A percentile compares a stretch with the other conserved stretches of the same genome.
These are phyloP conservation scores for Scatophagus argus DNA, from an alignment of 2,113 vertebrate genomes.

Conservation along the genomic window DNA sequence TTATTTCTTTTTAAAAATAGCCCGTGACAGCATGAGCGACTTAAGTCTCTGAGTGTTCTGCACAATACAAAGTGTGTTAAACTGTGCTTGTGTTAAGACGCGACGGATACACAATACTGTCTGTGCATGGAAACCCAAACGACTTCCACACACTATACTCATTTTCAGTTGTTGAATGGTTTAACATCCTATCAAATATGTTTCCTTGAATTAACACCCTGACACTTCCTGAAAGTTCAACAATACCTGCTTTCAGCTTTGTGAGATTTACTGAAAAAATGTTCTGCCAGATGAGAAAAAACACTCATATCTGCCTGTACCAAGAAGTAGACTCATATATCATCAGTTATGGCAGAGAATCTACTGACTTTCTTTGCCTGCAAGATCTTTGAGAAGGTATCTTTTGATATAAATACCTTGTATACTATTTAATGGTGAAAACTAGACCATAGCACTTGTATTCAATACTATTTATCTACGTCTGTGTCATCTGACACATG, in stretches of 20 bases:
- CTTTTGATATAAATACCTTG: neutral
- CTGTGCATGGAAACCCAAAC: neutral
- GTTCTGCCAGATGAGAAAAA: slow-evolving; percentile 5
- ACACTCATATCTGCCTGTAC: neutral
- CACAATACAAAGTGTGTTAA: slow-evolving; percentile 6
- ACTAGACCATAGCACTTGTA: neutral
- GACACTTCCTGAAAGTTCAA: slow-evolving; percentile 34
- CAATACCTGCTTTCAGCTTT: slow-evolving; percentile 41
- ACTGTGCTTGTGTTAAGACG: neutral
- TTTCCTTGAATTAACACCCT: slow-evolving; percentile 11
- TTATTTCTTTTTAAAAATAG: slow-evolving; percentile 13
- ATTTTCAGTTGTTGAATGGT: slow-evolving; percentile 6
- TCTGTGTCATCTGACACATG: neutral
- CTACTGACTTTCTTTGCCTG: neutral
- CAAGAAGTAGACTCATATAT: slow-evolving; percentile 2
- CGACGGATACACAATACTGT: neutral
- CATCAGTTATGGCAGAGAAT: neutral
- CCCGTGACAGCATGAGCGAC: neutral
- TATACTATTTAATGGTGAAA: neutral
- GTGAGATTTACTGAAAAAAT: slow-evolving; percentile 29
- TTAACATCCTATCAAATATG: slow-evolving; percentile 9
- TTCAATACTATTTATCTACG: neutral
- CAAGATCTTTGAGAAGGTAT: neutral
- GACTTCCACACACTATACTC: neutral
- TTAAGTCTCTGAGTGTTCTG: neutral